Evolutionary conservation across 2,113 vertebrate genomes (phyloP).

Genomic region (Mugil cephalus): DNA sequence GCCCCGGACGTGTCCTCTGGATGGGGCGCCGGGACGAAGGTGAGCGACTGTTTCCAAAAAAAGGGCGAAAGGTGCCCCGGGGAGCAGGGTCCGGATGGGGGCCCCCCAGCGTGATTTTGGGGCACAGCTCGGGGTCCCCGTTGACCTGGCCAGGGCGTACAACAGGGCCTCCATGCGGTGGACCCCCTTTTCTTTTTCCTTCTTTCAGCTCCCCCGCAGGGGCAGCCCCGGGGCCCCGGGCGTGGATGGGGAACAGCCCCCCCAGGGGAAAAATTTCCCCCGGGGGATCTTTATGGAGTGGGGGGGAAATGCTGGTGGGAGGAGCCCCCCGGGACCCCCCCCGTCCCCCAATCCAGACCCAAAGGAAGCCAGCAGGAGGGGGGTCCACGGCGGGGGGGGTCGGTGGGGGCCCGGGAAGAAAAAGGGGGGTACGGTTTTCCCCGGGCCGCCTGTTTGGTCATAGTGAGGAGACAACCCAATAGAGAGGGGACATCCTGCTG

Average conservation of each 20-base stretch:
- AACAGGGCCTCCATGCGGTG: conserved; percentile 95
- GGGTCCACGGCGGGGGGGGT: conserved; percentile 38
- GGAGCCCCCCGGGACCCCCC: conserved; percentile 28
- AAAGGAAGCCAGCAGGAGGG: conserved; percentile 69
- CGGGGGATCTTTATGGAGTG: conserved; percentile 89
- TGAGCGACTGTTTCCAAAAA: conserved; percentile 92
- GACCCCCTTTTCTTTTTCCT: conserved; percentile 94
- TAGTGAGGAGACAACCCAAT: conserved; percentile 54
- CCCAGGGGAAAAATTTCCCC: conserved; percentile 92
- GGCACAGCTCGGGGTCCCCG: conserved; percentile 86
- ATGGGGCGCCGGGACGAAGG: conserved; percentile 92
- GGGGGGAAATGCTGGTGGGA: conserved; percentile 81
- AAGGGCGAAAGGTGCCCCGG: conserved; percentile 92
- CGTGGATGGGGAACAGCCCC: conserved; percentile 92
- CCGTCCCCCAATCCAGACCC: conserved; percentile 56
- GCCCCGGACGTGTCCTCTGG: conserved; percentile 85
- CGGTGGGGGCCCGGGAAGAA: not conserved
- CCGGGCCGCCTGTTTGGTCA: conserved; percentile 64
- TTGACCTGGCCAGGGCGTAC: conserved; percentile 92
- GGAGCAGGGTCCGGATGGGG: conserved; percentile 90
- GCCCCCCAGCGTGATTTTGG: conserved; percentile 91
- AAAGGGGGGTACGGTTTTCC: not conserved
- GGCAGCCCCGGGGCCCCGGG: conserved; percentile 88
- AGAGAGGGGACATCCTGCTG: conserved; percentile 64
- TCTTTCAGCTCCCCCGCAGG: conserved; percentile 90